Percentiles rank a stretch among this genome's conserved stretches.
Evolutionary conservation across 1,140 invertebrate genomes (phyloP).

Genomic region (Adoxophyes honmai): DNA sequence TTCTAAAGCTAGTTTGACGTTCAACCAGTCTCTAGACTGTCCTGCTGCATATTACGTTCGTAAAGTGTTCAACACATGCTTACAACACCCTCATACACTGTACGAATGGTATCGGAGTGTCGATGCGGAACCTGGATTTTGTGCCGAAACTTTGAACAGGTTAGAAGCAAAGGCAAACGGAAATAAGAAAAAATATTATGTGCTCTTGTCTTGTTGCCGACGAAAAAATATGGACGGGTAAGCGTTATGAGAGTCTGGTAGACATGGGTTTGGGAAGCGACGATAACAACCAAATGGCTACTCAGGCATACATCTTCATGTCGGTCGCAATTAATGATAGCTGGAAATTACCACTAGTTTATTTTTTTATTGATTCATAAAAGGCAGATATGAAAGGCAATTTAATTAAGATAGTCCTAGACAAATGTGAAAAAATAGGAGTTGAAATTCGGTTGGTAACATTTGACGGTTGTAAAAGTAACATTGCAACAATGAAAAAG

Average conservation of each 20-base stretch:
- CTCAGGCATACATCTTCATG: background rate
- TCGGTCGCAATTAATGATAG: conserved; percentile 17
- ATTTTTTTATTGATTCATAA: conserved; percentile 18
- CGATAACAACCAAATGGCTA: background rate
- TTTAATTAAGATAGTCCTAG: conserved; percentile 14
- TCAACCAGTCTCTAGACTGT: no score
- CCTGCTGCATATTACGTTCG: conserved; percentile 23
- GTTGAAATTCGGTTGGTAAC: conserved; percentile 18
- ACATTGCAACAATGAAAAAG: conserved; percentile 17
- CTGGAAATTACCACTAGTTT: conserved; percentile 28
- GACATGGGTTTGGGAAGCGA: background rate
- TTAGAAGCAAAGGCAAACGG: conserved; percentile 16
- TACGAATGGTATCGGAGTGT: conserved; percentile 17
- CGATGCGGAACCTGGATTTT: conserved; percentile 21
- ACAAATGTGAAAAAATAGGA: conserved; percentile 7
- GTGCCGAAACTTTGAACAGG: conserved; percentile 13
- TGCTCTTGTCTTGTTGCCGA: background rate
- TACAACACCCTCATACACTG: conserved; percentile 18
- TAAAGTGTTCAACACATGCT: background rate
- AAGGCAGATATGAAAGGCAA: conserved; percentile 15
- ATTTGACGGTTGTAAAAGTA: conserved; percentile 22
- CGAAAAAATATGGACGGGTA: background rate
- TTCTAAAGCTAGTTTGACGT: no score
- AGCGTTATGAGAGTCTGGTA: background rate
- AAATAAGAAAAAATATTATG: background rate